Percentiles rank a stretch among this genome's conserved stretches.
Evolutionary conservation across 1,140 invertebrate species (phyloP).

Genomic region (Bombus consobrinus): DNA sequence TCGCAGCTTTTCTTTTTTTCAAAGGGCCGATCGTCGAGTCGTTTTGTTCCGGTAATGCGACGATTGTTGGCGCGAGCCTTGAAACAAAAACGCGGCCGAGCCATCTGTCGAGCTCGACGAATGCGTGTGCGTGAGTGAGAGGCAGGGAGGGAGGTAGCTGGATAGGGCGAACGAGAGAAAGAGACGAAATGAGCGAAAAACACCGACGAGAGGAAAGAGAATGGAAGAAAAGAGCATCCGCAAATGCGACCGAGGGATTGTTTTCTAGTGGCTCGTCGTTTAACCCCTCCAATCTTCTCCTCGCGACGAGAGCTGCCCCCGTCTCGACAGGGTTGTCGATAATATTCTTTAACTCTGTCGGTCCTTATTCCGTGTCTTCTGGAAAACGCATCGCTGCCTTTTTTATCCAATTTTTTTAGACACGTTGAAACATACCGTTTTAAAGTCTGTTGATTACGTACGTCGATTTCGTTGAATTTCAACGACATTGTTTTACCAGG

Average conservation of each 20-base stretch:
- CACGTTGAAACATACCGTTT: too few relatives aligned
- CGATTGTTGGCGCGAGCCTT: slow-evolving; percentile 79
- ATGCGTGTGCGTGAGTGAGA: neutral
- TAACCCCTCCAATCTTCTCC: slow-evolving; percentile 75
- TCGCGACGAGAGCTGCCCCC: slow-evolving; percentile 47
- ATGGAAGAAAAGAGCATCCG: slow-evolving; percentile 77
- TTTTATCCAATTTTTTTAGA: neutral
- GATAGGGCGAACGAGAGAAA: slow-evolving; percentile 43
- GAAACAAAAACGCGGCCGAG: slow-evolving; percentile 80
- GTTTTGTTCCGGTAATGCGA: slow-evolving; percentile 81
- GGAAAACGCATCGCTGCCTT: too few relatives aligned
- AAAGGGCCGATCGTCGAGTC: slow-evolving; percentile 75
- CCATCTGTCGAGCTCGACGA: slow-evolving; percentile 77
- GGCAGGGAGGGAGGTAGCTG: neutral
- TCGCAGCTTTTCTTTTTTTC: slow-evolving; percentile 47
- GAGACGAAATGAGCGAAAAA: slow-evolving; percentile 51
- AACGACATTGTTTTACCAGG: too few relatives aligned
- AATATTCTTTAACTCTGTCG: slow-evolving; percentile 53
- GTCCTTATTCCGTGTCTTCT: slow-evolving; percentile 41
- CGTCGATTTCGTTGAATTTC: neutral
- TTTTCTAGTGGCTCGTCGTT: slow-evolving; percentile 82
- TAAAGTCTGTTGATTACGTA: too few relatives aligned
- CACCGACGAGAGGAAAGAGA: slow-evolving; percentile 50
- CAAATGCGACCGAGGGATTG: slow-evolving; percentile 73
- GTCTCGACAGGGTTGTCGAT: slow-evolving; percentile 50